These are phyloP conservation scores for Hetaerina titia DNA, from an alignment of 2,888 invertebrate species.

Conservation along the genomic window DNA sequence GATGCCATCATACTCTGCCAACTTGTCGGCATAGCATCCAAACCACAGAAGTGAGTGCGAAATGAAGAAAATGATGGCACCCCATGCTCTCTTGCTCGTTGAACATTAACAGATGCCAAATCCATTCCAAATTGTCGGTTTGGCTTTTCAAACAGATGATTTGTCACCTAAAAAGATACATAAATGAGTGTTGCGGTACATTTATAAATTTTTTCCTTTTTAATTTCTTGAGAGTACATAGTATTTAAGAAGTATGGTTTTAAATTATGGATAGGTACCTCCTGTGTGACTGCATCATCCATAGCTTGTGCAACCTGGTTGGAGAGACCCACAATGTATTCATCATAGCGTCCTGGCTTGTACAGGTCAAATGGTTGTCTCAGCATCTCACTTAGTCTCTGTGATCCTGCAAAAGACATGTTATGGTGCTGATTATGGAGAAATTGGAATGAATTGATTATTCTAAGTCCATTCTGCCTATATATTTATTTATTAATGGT, in stretches of 20 bases:
- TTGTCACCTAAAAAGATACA: conserved; percentile 76
- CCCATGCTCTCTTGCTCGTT: conserved; percentile 78
- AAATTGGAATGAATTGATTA: not conserved
- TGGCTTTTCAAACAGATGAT: conserved; percentile 79
- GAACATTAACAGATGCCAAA: conserved; percentile 78
- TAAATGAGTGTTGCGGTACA: not conserved
- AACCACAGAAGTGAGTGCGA: conserved; percentile 74
- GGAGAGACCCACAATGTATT: conserved; percentile 77
- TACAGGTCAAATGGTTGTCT: conserved; percentile 78
- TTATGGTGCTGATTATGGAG: not conserved
- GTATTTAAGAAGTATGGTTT: no score
- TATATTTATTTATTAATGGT: no score
- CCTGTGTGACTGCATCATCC: conserved; percentile 77
- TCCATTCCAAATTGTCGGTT: conserved; percentile 78
- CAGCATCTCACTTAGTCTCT: conserved; percentile 76
- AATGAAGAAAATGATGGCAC: conserved; percentile 77
- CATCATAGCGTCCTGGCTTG: conserved; percentile 77
- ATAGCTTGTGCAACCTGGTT: conserved; percentile 78
- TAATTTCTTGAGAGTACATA: no score
- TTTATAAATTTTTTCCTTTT: no score
- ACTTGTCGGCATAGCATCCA: conserved; percentile 72
- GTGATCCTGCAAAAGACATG: conserved; percentile 74
- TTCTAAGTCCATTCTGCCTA: no score
- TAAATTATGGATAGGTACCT: conserved; percentile 72
- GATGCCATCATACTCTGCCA: conserved; percentile 75